Evolutionary conservation across 2,797 vertebrate genomes (phyloP), one percentile per base, ranked within the genome.

Genomic region (Hydrophis major): DNA sequence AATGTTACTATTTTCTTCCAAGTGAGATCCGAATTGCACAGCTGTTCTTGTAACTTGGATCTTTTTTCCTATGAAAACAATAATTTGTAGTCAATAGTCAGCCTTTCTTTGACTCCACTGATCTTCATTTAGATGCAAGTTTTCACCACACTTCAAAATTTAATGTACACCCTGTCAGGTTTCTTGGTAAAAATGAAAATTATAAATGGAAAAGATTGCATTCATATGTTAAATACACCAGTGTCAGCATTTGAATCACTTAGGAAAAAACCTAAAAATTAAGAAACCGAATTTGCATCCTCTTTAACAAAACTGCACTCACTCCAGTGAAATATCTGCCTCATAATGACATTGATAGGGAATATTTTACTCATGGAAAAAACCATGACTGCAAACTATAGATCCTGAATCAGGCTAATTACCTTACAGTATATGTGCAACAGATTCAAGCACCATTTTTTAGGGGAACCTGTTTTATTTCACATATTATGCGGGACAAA

Each of bases 1-100:
- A 99, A 99, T 95, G 97, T 98, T 95, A 98, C 95, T 95, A 99
- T 98, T 97, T 99, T 99, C 97, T 98, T 98, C 99, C 99, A 99
- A 4, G 98, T 99, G 95, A 99, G 97, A 93, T 98, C 98, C 93
- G 98, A 98, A 93, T 97, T 98, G 96, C 98, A 97, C 95, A 98
- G 97, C 94, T 98, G 97, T 95, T 98, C 97, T 95, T 98, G 98
- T 92, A 98, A 97, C 97, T 98, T 99, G 95, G 98, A 97, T 93
- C 99, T 98, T 96, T 99, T 99, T 94, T 97, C 96, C 99, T 99
- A 28, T 28, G 96, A 96, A 97, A 97, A 92, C 12, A 87, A 86
- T 97, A 0, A 96, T 57, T 63, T 93, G 28, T 95, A 91, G 0
- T 55, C 25, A 96, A 22, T 96, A 3, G 32, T 18, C 10, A 91